These are phyloP conservation scores for Resseliella maxima DNA, from an alignment of 2,888 invertebrate species.

Conservation along the genomic window DNA sequence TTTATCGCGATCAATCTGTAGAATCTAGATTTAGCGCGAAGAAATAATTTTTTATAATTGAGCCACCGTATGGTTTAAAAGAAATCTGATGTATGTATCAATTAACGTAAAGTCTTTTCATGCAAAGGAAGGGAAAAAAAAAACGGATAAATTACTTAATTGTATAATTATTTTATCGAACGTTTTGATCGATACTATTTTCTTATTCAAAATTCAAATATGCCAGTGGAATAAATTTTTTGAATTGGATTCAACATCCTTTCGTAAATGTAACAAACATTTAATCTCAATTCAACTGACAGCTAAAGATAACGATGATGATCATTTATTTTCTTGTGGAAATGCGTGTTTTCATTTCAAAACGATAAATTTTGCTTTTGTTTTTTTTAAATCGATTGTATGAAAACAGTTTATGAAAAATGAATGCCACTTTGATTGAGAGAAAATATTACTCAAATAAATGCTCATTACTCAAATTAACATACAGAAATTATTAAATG, in stretches of 20 bases:
- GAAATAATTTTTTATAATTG: not conserved
- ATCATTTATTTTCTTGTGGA: conserved; percentile 5
- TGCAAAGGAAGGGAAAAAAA: no score
- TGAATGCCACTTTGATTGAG: no score
- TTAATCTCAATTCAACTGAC: not conserved
- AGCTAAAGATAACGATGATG: not conserved
- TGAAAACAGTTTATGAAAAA: no score
- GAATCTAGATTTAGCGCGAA: not conserved
- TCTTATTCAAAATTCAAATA: not conserved
- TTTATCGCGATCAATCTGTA: not conserved
- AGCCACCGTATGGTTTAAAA: not conserved
- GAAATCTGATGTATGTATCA: not conserved
- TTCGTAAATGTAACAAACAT: not conserved
- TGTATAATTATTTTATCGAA: not conserved
- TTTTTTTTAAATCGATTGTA: not conserved
- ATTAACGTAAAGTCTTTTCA: not conserved
- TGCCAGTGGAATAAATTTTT: not conserved
- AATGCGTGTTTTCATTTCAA: not conserved
- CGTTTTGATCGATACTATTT: not conserved
- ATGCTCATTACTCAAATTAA: no score
- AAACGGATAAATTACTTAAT: not conserved
- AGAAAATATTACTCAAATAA: no score
- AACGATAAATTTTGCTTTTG: not conserved
- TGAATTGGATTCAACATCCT: not conserved
- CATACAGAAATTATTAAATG: not conserved